Percentiles rank a stretch among this genome's conserved stretches.
phyloP scores from a whole-genome alignment of 1,140 invertebrate species.

The Anoplolepis gracilipes region DNA sequence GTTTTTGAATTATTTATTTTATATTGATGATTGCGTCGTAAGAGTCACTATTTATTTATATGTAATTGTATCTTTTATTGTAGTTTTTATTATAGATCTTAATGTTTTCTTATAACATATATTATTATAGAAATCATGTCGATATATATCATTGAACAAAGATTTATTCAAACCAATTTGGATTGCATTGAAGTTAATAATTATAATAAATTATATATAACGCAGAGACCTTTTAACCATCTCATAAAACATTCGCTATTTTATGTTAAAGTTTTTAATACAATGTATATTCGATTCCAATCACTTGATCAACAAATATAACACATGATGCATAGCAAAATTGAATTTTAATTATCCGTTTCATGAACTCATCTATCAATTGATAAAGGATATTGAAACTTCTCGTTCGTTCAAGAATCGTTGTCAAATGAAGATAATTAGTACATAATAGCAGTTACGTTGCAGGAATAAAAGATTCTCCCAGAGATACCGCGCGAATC shows the following conservation, averaged over 20 bases:
- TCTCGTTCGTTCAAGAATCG: conserved; percentile 59
- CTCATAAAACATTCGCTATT: conserved; percentile 3
- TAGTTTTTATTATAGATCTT: not conserved
- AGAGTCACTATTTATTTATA: not conserved
- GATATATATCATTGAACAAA: not conserved
- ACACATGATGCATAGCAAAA: conserved; percentile 10
- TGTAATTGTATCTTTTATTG: not conserved
- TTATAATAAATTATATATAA: too few species aligned
- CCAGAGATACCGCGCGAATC: conserved; percentile 1
- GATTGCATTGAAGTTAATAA: conserved; percentile 18
- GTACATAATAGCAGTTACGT: not conserved
- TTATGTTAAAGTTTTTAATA: conserved; percentile 38
- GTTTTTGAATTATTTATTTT: not conserved
- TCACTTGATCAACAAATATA: not conserved
- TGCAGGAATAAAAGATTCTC: conserved; percentile 8
- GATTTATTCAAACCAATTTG: conserved; percentile 11
- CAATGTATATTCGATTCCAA: not conserved
- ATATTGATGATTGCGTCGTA: not conserved
- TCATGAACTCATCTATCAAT: conserved; percentile 27
- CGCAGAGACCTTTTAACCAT: not conserved
- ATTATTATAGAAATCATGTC: not conserved
- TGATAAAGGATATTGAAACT: conserved; percentile 62
- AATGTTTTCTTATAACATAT: not conserved
- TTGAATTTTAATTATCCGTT: conserved; percentile 32
- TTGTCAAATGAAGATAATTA: conserved; percentile 76